These are phyloP conservation scores for Coelopa pilipes DNA, from an alignment of 2,888 invertebrate species.

Conservation along the genomic window DNA sequence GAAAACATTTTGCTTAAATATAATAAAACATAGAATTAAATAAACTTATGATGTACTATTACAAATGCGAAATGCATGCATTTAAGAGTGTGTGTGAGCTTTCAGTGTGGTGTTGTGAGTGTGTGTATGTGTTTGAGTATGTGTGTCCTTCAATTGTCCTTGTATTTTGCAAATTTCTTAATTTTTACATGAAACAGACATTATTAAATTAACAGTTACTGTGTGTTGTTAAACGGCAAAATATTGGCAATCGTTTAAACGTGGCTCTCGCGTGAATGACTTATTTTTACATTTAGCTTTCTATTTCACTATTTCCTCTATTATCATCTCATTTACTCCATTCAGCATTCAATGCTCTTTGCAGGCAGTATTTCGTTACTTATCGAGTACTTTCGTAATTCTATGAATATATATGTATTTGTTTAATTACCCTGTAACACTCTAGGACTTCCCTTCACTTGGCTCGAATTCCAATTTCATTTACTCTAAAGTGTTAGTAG, in stretches of 20 bases:
- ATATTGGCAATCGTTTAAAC: conserved; percentile 21
- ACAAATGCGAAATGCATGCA: too few species aligned
- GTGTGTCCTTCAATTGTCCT: not conserved
- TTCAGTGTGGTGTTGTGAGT: conserved; percentile 5
- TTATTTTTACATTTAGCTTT: too few species aligned
- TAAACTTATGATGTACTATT: not conserved
- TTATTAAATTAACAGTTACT: not conserved
- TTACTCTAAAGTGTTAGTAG: not conserved
- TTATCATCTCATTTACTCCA: not conserved
- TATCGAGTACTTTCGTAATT: not conserved
- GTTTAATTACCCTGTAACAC: conserved; percentile 27
- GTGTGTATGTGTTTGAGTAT: conserved; percentile 16
- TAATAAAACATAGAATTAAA: not conserved
- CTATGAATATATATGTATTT: not conserved
- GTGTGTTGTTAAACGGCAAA: conserved; percentile 17
- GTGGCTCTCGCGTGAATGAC: not conserved
- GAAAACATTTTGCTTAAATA: not conserved
- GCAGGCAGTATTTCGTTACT: not conserved
- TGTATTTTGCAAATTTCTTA: not conserved
- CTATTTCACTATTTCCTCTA: too few species aligned
- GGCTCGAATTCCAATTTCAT: conserved; percentile 8
- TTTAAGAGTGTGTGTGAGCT: not conserved
- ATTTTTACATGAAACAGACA: not conserved
- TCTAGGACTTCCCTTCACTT: conserved; percentile 39
- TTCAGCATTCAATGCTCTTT: not conserved